These are phyloP conservation scores for Taeniopygia guttata DNA, from an alignment of 2,797 vertebrate genomes.

Conservation along the genomic window DNA sequence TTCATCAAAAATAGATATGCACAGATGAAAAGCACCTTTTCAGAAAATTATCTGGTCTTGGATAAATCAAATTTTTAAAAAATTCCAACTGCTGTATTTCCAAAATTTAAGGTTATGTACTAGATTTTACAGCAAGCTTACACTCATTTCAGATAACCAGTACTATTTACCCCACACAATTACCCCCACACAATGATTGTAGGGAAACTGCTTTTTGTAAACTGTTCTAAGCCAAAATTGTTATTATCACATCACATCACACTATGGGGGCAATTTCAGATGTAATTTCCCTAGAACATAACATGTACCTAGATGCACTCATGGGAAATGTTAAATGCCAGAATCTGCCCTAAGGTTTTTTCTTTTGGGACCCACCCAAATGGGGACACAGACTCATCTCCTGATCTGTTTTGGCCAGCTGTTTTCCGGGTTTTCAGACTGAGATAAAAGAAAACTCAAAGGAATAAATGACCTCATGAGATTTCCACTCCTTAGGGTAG, in stretches of 20 bases:
- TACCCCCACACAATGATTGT: background rate
- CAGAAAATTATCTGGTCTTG: background rate
- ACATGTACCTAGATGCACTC: background rate
- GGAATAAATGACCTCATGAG: constrained; percentile 11
- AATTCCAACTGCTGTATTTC: background rate
- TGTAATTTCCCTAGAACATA: background rate
- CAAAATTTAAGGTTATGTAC: background rate
- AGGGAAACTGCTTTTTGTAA: background rate
- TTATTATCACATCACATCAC: background rate
- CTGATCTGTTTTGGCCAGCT: background rate
- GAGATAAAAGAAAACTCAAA: constrained; percentile 18
- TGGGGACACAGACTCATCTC: background rate
- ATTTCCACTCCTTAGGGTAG: constrained; percentile 18
- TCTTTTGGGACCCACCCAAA: background rate
- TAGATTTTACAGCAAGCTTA: background rate
- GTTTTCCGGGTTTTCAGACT: background rate
- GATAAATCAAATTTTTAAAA: background rate
- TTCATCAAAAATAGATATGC: background rate
- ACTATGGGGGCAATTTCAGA: background rate
- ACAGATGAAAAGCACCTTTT: background rate
- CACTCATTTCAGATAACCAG: background rate
- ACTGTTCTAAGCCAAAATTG: background rate
- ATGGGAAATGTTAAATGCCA: background rate
- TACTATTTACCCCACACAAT: background rate
- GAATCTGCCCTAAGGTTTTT: background rate